Evolutionary conservation across 2,888 invertebrate species (phyloP).

Genomic region (Synergus umbraculus): DNA sequence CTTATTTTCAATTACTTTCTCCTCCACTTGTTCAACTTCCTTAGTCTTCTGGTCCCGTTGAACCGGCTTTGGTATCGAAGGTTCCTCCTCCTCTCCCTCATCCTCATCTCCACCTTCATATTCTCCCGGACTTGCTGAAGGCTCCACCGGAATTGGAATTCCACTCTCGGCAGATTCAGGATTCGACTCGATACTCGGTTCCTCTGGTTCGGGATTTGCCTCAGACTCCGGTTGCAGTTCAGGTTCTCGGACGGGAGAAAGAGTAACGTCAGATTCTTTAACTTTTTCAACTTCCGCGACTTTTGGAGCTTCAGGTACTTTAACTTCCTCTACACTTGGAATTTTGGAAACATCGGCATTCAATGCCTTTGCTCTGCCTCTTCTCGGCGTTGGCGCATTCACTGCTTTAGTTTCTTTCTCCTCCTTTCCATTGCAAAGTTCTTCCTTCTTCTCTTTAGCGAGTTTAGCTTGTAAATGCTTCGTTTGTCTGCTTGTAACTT

Average conservation of each 20-base stretch:
- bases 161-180: conserved; percentile 58
- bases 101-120: conserved; percentile 76
- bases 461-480: conserved; percentile 69
- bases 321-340: conserved; percentile 51
- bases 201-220: conserved; percentile 48
- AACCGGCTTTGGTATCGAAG: conserved; percentile 51
- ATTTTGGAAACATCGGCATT: background rate
- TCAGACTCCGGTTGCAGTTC: background rate
- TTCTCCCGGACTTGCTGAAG: conserved; percentile 73
- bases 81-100: conserved; percentile 74
- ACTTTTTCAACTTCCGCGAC: background rate
- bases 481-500: conserved; percentile 72
- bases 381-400: conserved; percentile 61
- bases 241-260: background rate
- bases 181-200: conserved; percentile 55
- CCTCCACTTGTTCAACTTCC: conserved; percentile 50
- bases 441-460: conserved; percentile 69
- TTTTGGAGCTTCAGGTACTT: background rate
- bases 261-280: background rate
- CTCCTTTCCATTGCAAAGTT: conserved; percentile 68
- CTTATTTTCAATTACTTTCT: conserved; percentile 32
- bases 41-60: conserved; percentile 59
- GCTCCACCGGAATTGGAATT: conserved; percentile 59
- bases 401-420: conserved; percentile 57
- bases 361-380: conserved; percentile 50